These are phyloP conservation scores for Lydus trimaculatus DNA, from an alignment of 2,888 invertebrate species.

Conservation along the genomic window DNA sequence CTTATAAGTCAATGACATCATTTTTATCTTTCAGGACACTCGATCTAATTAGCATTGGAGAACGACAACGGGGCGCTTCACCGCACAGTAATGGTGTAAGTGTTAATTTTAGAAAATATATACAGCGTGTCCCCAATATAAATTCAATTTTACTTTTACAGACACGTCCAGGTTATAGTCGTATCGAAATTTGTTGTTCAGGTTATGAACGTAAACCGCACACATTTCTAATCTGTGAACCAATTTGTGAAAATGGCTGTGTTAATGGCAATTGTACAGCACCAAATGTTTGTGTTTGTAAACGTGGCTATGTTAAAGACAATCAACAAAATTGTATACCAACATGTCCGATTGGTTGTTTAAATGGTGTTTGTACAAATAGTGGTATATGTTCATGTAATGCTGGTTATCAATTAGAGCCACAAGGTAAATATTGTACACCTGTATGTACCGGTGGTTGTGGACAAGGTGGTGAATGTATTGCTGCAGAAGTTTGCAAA, in stretches of 20 bases:
- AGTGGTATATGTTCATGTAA: constrained; percentile 71
- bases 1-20: constrained; percentile 26
- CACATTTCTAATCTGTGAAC: constrained; percentile 66
- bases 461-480: constrained; percentile 64
- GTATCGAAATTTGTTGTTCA: constrained; percentile 74
- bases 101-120: constrained; percentile 19
- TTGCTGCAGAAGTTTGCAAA: constrained; percentile 66
- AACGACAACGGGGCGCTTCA: constrained; percentile 53
- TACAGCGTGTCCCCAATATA: neutral
- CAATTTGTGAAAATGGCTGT: constrained; percentile 71
- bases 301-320: constrained; percentile 67
- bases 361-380: constrained; percentile 70
- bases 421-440: constrained; percentile 67
- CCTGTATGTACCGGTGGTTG: constrained; percentile 67
- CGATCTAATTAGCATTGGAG: constrained; percentile 62
- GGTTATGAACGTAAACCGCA: constrained; percentile 72
- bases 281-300: constrained; percentile 71
- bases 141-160: constrained; percentile 48
- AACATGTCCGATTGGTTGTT: constrained; percentile 73
- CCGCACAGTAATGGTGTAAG: constrained; percentile 69
- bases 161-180: constrained; percentile 69
- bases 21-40: constrained; percentile 65
- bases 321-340: constrained; percentile 65
- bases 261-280: constrained; percentile 73
- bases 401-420: constrained; percentile 65